Conservation (phyloP, 2,888 invertebrate genomes). For the Elysia crispata region DNA sequence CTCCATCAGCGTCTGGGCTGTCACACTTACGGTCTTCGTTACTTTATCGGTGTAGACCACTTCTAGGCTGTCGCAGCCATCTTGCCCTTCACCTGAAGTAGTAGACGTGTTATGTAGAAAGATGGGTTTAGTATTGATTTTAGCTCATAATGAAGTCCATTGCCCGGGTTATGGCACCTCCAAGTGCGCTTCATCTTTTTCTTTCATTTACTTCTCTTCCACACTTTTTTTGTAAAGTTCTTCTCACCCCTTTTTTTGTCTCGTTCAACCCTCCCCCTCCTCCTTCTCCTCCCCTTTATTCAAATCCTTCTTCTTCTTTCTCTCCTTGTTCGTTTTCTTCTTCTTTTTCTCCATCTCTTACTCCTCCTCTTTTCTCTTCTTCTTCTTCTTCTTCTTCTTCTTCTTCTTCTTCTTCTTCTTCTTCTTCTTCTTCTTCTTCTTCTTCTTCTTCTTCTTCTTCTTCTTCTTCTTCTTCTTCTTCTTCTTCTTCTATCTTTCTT, state of each 20-base stretch:
- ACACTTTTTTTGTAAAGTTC: background rate
- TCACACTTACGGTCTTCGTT: slow-evolving; percentile 58
- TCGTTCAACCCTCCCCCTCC: no score
- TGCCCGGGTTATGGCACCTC: no score
- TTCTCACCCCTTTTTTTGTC: background rate
- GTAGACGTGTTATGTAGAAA: background rate
- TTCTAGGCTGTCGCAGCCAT: slow-evolving; percentile 58
- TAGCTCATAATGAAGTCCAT: no score
- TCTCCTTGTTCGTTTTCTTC: background rate
- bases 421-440: background rate
- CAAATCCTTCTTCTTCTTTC: background rate
- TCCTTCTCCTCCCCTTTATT: background rate
- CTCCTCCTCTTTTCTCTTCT: background rate
- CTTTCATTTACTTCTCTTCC: background rate
- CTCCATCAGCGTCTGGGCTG: slow-evolving; percentile 62
- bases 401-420: background rate
- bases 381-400: slow-evolving; percentile 9
- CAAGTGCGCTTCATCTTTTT: no score
- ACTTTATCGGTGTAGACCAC: slow-evolving; percentile 61
- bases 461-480: slow-evolving; percentile 2
- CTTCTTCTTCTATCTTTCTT: slow-evolving; percentile 1
- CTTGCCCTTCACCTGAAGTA: slow-evolving; percentile 3
- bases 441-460: background rate
- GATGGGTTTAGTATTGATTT: no score
- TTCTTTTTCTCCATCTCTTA: background rate